phyloP scores from a whole-genome alignment of 2,797 vertebrate species.

The Anolis apletophallus region DNA sequence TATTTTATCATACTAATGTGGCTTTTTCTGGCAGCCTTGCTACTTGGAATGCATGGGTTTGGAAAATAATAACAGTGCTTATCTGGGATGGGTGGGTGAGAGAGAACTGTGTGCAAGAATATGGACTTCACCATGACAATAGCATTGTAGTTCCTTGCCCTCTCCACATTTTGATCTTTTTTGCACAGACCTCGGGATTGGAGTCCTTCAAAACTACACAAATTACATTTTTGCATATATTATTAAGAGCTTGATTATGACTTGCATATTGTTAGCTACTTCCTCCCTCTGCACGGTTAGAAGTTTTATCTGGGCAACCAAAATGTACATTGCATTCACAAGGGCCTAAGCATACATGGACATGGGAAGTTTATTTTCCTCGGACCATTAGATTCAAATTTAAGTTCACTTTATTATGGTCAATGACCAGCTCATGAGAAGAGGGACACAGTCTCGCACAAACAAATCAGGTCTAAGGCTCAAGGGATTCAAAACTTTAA shows the following conservation, averaged over 20 bases:
- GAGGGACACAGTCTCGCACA: no score
- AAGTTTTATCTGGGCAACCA: neutral
- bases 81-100: neutral
- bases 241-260: neutral
- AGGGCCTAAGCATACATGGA: neutral
- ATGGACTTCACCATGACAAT: conserved; percentile 72
- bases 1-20: conserved; percentile 56
- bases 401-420: no score
- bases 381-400: neutral
- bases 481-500: no score
- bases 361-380: no score
- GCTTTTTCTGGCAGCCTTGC: conserved; percentile 34
- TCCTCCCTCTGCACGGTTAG: neutral
- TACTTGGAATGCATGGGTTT: conserved; percentile 46
- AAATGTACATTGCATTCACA: neutral
- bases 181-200: neutral
- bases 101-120: conserved; percentile 56
- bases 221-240: neutral
- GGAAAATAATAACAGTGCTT: conserved; percentile 43
- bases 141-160: conserved; percentile 53
- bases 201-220: neutral
- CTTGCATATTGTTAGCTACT: neutral
- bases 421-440: no score
- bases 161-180: conserved; percentile 43
- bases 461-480: no score